Evolutionary conservation across 2,888 invertebrate species (phyloP).

Genomic region (Yponomeuta plumbellus): DNA sequence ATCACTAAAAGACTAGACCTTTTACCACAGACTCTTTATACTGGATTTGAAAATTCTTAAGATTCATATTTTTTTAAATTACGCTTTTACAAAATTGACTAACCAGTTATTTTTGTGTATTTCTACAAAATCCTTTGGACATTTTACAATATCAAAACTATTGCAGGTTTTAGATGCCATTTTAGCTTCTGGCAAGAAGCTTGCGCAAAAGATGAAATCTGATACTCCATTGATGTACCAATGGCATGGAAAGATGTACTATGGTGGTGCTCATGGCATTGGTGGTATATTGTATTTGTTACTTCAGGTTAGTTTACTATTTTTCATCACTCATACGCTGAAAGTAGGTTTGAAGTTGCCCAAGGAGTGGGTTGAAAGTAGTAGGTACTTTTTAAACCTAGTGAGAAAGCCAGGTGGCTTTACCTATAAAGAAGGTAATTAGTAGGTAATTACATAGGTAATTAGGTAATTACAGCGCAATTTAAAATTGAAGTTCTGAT

Average conservation of each 20-base stretch:
- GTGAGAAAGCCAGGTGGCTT: no score
- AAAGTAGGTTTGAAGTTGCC: no score
- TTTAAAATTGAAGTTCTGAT: no score
- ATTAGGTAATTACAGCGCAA: no score
- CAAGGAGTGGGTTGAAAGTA: no score
- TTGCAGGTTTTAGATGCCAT: slow-evolving; percentile 79
- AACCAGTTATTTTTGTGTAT: background rate
- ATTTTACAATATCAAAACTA: background rate
- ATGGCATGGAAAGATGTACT: slow-evolving; percentile 91
- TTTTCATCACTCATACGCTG: no score
- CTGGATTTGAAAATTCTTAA: background rate
- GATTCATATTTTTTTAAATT: background rate
- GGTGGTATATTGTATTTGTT: slow-evolving; percentile 89
- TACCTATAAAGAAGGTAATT: no score
- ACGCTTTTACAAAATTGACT: no score
- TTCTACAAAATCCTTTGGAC: background rate
- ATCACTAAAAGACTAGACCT: background rate
- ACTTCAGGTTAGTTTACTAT: slow-evolving; percentile 77
- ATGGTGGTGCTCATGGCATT: slow-evolving; percentile 93
- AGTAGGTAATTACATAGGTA: no score
- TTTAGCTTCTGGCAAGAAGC: slow-evolving; percentile 78
- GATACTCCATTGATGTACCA: slow-evolving; percentile 85
- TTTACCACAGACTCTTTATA: background rate
- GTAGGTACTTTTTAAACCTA: no score
- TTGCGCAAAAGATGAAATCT: slow-evolving; percentile 70